Base-by-base conservation (phyloP, 2,888 invertebrate species). In the Dioctria rufipes region DNA sequence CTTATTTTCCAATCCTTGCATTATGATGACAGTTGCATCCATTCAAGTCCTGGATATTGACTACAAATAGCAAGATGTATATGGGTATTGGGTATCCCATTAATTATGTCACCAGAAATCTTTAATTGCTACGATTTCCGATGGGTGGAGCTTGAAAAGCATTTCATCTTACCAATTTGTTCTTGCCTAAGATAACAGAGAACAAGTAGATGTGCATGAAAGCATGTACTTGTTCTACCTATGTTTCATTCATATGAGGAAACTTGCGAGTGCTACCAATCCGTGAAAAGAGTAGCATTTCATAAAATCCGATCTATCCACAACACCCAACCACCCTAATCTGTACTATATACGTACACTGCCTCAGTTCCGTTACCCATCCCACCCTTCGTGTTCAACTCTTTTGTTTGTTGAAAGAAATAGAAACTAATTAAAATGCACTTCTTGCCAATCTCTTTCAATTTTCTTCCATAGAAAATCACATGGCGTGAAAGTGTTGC, bases 371-470 rank as follows among this genome's bases (percentile, higher is more conserved):
- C 0, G 25, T 25, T 25, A 54, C 4, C 11, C 11, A 54, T n/a
- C n/a, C 11, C 54, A 8, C 6, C 54, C 54, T n/a, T 11, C 4
- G 0, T 11, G 54, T 54, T 6, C 11, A 8, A 11, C 54, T n/a
- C 11, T n/a, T 54, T 54, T 54, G 54, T 54, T 54, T 54, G 54
- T n/a, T n/a, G 11, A 69, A 69, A 69, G 69, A 69, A 69, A 69
- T 49, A 69, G 69, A 69, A 69, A 69, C 69, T 69, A 69, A 69
- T 69, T 69, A 69, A 69, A 69, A 69, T 51, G 69, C 69, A 51
- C 69, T 69, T 51, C 69, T 69, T 69, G 69, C 43, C 49, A 39
- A 69, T 69, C 69, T 69, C 43, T 69, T 54, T 54, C 54, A 54
- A 54, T 54, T 69, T 69, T 51, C 49, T 49, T 46, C 37, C 49